Percentiles rank a stretch among this genome's conserved stretches.
Conservation (phyloP, 2,888 invertebrate genomes). For the Lasius fuliginosus region DNA sequence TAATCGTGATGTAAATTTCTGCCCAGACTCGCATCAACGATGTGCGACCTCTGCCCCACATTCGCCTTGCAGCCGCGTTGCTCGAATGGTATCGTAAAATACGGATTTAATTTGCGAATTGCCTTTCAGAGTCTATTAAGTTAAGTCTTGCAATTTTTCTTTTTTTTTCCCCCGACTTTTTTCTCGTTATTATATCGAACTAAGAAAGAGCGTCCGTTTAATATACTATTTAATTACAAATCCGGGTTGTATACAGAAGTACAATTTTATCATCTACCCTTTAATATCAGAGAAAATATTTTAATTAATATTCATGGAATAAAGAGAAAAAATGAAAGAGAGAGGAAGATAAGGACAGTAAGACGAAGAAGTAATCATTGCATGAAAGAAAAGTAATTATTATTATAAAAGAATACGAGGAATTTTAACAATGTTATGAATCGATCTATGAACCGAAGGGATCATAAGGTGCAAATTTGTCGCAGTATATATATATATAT, state of each 20-base stretch:
- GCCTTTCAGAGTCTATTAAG: not conserved
- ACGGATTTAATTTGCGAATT: not conserved
- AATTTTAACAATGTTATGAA: conserved; percentile 26
- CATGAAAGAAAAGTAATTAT: conserved; percentile 34
- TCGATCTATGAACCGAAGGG: not conserved
- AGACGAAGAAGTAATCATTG: not conserved
- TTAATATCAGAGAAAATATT: not conserved
- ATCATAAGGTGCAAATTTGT: conserved; percentile 38
- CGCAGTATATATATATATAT: conserved; percentile 1
- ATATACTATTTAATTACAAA: conserved; percentile 5
- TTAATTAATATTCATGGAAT: conserved; percentile 18
- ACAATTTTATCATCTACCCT: not conserved
- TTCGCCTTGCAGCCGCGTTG: not conserved
- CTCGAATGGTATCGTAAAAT: not conserved
- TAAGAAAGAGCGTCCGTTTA: not conserved
- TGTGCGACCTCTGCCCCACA: conserved; percentile 59
- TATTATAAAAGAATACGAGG: not conserved
- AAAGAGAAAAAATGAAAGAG: not conserved
- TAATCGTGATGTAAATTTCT: conserved; percentile 74
- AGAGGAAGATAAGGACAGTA: not conserved
- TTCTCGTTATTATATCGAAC: no score
- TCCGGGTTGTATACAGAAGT: not conserved
- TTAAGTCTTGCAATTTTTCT: not conserved
- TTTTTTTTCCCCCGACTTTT: not conserved
- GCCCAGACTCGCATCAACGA: conserved; percentile 53